A percentile compares a stretch with the other conserved stretches of the same genome.
Evolutionary conservation across 2,888 invertebrate genomes (phyloP).

Genomic region (Harpalus rubripes): DNA sequence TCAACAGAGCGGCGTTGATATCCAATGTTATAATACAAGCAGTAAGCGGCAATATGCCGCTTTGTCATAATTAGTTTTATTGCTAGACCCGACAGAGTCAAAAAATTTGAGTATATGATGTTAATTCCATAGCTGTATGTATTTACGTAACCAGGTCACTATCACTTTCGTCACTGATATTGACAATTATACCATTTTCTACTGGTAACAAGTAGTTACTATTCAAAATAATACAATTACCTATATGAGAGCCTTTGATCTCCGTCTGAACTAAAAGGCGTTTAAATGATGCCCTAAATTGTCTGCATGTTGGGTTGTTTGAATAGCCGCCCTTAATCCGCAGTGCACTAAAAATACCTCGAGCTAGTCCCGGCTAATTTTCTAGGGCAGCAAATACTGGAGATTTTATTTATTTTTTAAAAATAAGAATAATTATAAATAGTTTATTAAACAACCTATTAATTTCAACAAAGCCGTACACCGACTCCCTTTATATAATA

Average conservation of each 20-base stretch:
- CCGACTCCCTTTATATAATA: neutral
- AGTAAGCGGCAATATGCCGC: no score
- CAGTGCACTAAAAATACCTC: constrained; percentile 2
- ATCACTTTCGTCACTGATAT: neutral
- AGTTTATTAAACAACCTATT: neutral
- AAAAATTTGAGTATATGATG: no score
- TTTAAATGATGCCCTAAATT: constrained; percentile 1
- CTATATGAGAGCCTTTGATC: neutral
- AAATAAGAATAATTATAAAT: constrained; percentile 8
- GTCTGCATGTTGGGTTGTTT: neutral
- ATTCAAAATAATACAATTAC: constrained; percentile 3
- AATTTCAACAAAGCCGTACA: neutral
- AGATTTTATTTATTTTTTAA: neutral
- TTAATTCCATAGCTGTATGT: neutral
- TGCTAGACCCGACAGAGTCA: no score
- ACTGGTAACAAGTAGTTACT: neutral
- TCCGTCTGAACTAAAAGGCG: neutral
- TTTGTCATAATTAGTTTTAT: no score
- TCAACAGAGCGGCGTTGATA: no score
- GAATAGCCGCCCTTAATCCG: constrained; percentile 1
- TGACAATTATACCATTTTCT: neutral
- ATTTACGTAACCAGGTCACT: neutral
- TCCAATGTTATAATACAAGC: no score
- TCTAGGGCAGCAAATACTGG: neutral
- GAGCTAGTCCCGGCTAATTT: neutral